Percentiles rank a stretch among this genome's conserved stretches.
These are phyloP conservation scores for Phrynocephalus versicolor DNA, from an alignment of 2,113 vertebrate genomes.

Conservation along the genomic window DNA sequence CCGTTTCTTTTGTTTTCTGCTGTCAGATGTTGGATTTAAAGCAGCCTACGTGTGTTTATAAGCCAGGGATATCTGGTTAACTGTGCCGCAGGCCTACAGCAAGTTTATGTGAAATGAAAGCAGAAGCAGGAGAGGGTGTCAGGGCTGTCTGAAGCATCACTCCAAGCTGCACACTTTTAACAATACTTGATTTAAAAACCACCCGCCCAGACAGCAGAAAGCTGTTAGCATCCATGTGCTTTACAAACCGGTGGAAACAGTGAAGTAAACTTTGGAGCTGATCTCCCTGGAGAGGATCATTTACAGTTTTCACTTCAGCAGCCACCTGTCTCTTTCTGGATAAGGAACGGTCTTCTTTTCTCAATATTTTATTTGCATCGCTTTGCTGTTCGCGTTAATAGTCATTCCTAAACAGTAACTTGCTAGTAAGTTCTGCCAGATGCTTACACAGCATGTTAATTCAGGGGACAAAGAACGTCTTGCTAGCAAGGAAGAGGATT, in stretches of 20 bases:
- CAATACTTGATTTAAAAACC: slow-evolving; percentile 75
- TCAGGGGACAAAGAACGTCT: neutral
- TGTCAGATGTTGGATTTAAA: slow-evolving; percentile 63
- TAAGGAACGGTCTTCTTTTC: neutral
- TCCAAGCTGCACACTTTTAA: slow-evolving; percentile 68
- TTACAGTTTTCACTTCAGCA: slow-evolving; percentile 50
- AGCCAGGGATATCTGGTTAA: slow-evolving; percentile 31
- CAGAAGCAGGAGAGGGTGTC: slow-evolving; percentile 49
- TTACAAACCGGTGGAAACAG: slow-evolving; percentile 70
- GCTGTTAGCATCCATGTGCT: slow-evolving; percentile 65
- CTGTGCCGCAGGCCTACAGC: neutral
- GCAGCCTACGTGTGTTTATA: slow-evolving; percentile 38
- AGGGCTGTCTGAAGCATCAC: slow-evolving; percentile 63
- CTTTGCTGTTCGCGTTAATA: slow-evolving; percentile 28
- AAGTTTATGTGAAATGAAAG: slow-evolving; percentile 52
- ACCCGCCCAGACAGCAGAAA: slow-evolving; percentile 63
- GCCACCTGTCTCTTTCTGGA: slow-evolving; percentile 62
- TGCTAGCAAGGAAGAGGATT: neutral
- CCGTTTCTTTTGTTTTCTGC: slow-evolving; percentile 28
- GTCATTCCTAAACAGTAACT: slow-evolving; percentile 3
- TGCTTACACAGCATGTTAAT: neutral
- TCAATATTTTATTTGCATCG: neutral
- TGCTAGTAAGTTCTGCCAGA: slow-evolving; percentile 5
- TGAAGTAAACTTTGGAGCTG: slow-evolving; percentile 67
- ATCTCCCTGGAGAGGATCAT: slow-evolving; percentile 56